These are phyloP conservation scores for Eulemur albifrons DNA, from an alignment of 2,797 vertebrate genomes.

Conservation along the genomic window DNA sequence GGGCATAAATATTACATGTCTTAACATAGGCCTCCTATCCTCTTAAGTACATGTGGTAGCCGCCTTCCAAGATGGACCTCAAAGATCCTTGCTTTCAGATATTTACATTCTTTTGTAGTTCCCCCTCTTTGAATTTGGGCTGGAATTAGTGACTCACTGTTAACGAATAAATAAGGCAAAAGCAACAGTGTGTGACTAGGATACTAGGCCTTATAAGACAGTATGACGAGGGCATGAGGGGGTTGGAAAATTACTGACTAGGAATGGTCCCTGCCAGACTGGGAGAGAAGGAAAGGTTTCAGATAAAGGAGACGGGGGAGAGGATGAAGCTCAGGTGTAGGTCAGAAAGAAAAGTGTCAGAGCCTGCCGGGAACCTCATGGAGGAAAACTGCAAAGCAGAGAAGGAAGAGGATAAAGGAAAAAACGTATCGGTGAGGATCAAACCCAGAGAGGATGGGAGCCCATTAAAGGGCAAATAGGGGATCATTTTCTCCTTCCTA, in stretches of 20 bases:
- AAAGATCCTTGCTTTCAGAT: not conserved
- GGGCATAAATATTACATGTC: not conserved
- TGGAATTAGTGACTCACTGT: not conserved
- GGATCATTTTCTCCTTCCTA: not conserved
- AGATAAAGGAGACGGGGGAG: not conserved
- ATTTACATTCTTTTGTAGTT: not conserved
- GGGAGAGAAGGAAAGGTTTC: not conserved
- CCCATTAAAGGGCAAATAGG: not conserved
- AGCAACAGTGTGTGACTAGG: not conserved
- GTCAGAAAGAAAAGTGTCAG: not conserved
- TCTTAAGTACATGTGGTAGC: not conserved
- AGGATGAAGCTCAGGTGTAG: not conserved
- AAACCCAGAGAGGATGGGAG: not conserved
- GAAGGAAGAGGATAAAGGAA: not conserved
- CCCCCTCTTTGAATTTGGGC: not conserved
- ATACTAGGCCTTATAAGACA: not conserved
- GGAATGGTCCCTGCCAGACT: not conserved
- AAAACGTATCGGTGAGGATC: not conserved
- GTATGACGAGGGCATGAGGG: not conserved
- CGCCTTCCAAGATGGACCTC: not conserved
- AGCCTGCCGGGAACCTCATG: not conserved
- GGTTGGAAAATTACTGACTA: not conserved
- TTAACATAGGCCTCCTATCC: not conserved
- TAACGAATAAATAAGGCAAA: not conserved
- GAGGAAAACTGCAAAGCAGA: not conserved